phyloP scores from a whole-genome alignment of 64 coral and sea anemone genomes.

The Montipora efflorescens region DNA sequence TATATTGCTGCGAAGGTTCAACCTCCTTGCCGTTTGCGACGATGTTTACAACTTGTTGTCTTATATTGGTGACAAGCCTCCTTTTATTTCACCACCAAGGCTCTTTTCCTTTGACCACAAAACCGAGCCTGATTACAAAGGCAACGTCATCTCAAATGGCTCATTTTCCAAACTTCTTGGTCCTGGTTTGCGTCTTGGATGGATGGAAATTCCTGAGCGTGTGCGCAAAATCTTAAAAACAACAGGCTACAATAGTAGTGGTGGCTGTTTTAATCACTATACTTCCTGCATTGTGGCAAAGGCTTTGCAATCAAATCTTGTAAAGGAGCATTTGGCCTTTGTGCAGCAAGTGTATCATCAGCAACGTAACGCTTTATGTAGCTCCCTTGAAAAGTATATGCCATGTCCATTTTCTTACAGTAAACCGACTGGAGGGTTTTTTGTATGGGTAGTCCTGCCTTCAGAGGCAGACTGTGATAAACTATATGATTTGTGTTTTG shows the following conservation, averaged over 20 bases:
- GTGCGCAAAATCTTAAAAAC: constrained; percentile 59
- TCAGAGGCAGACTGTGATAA: constrained; percentile 57
- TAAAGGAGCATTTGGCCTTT: constrained; percentile 69
- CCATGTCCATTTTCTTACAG: constrained; percentile 54
- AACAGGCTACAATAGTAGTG: constrained; percentile 59
- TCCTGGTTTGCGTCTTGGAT: constrained; percentile 91
- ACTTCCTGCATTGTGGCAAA: constrained; percentile 73
- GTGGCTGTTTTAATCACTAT: constrained; percentile 91
- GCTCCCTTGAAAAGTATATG: constrained; percentile 78
- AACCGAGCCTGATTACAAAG: constrained; percentile 88
- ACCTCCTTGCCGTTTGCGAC: constrained; percentile 86
- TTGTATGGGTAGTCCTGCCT: constrained; percentile 89
- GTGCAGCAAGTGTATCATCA: constrained; percentile 54
- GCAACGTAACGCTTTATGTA: constrained; percentile 71
- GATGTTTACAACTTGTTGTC: constrained; percentile 91
- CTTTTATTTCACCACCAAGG: constrained; percentile 38
- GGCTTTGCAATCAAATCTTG: constrained; percentile 74
- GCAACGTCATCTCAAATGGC: constrained; percentile 91
- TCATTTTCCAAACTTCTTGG: constrained; percentile 88
- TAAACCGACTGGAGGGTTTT: constrained; percentile 83
- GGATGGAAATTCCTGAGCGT: constrained; percentile 81
- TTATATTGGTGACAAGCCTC: constrained; percentile 66
- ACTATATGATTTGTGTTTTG: constrained; percentile 64
- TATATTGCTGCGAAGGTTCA: constrained; percentile 77
- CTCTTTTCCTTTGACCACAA: constrained; percentile 86